A percentile compares a stretch with the other conserved stretches of the same genome.
These are phyloP conservation scores for Porites lutea DNA, from an alignment of 64 coral and sea anemone species.

Conservation along the genomic window DNA sequence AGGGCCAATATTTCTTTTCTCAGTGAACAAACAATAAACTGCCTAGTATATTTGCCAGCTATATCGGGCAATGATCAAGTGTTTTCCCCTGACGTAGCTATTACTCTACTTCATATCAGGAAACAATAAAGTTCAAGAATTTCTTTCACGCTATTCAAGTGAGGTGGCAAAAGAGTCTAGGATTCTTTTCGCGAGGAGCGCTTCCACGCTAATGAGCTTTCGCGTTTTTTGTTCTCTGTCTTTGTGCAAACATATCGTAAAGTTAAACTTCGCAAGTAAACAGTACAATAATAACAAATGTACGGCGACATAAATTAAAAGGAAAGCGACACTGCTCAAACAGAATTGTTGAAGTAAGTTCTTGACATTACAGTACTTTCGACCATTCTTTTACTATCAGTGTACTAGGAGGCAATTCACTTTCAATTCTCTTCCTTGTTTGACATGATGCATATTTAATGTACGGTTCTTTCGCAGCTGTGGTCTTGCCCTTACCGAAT, in stretches of 20 bases:
- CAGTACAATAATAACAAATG: slow-evolving; percentile 39
- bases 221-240: slow-evolving; percentile 39
- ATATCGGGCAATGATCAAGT: slow-evolving; percentile 22
- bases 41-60: slow-evolving; percentile 12
- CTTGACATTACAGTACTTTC: neutral
- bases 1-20: slow-evolving; percentile 57
- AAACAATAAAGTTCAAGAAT: slow-evolving; percentile 6
- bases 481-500: slow-evolving; percentile 20
- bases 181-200: slow-evolving; percentile 14
- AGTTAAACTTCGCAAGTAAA: slow-evolving; percentile 48
- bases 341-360: slow-evolving; percentile 12
- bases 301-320: slow-evolving; percentile 16
- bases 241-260: slow-evolving; percentile 46
- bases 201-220: slow-evolving; percentile 52
- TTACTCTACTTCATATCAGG: neutral
- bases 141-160: neutral
- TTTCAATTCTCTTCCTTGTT: slow-evolving; percentile 44
- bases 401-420: slow-evolving; percentile 10
- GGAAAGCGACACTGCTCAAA: neutral
- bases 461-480: slow-evolving; percentile 17
- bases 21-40: slow-evolving; percentile 38
- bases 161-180: slow-evolving; percentile 6
- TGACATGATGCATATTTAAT: slow-evolving; percentile 51
- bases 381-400: neutral
- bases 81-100: slow-evolving; percentile 4